These are phyloP conservation scores for Torymus tubicola DNA, from an alignment of 2,888 invertebrate species.

Conservation along the genomic window DNA sequence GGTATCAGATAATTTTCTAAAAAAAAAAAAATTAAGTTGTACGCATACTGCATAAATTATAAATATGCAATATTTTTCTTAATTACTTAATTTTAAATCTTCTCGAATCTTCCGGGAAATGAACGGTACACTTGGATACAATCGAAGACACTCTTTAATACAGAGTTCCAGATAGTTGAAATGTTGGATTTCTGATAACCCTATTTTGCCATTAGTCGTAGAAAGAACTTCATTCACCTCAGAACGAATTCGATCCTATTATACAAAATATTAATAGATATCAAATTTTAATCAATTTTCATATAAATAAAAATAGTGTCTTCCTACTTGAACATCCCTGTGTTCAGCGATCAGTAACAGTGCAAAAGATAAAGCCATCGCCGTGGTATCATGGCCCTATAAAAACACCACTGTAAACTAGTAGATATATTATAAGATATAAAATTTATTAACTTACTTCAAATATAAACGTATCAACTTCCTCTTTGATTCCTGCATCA, in stretches of 20 bases:
- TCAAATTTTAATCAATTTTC: no score
- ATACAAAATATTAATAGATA: no score
- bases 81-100: constrained; percentile 73
- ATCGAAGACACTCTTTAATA: constrained; percentile 82
- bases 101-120: constrained; percentile 80
- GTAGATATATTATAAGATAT: no score
- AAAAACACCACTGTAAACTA: constrained; percentile 55
- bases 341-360: constrained; percentile 78
- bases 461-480: constrained; percentile 71
- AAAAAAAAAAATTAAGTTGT: neutral
- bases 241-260: no score
- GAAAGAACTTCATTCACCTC: no score
- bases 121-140: constrained; percentile 84
- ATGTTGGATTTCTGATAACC: constrained; percentile 79
- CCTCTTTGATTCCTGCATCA: constrained; percentile 68
- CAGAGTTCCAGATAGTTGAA: constrained; percentile 84
- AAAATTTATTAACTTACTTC: constrained; percentile 56
- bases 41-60: no score
- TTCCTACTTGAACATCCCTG: constrained; percentile 70
- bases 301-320: no score
- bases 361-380: constrained; percentile 77
- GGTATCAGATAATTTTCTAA: constrained; percentile 78
- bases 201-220: no score
- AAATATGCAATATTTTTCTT: neutral
- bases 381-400: constrained; percentile 82